Evolutionary conservation across 1,140 invertebrate genomes (phyloP).

Genomic region (Drosophila hydei): DNA sequence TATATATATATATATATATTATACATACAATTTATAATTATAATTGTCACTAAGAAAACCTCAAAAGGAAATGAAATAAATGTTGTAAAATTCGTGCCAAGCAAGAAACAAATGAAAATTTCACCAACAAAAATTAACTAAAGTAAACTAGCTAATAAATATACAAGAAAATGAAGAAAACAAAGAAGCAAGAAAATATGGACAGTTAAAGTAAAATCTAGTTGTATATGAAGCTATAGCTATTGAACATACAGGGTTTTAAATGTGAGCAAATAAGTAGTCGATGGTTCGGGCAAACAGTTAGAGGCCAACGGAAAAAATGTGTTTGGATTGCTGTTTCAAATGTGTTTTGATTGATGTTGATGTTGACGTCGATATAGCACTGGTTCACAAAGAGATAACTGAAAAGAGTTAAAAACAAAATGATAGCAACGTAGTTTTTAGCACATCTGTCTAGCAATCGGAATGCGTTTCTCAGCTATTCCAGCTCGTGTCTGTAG

Average conservation of each 20-base stretch:
- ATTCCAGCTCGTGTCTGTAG: constrained; percentile 37
- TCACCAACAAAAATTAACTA: constrained; percentile 38
- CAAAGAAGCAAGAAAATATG: constrained; percentile 6
- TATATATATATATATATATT: too few species aligned
- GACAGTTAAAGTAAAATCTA: constrained; percentile 43
- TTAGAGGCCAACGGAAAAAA: constrained; percentile 30
- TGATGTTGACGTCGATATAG: constrained; percentile 41
- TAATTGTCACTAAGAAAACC: constrained; percentile 30
- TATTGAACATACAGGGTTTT: constrained; percentile 82
- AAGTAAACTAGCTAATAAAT: constrained; percentile 33
- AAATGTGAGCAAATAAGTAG: constrained; percentile 78
- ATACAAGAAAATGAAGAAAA: background rate
- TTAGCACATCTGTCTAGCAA: constrained; percentile 38
- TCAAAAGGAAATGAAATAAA: constrained; percentile 58
- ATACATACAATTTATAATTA: background rate
- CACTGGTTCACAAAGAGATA: constrained; percentile 15
- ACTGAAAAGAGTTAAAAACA: constrained; percentile 26
- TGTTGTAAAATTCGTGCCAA: constrained; percentile 81
- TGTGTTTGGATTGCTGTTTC: constrained; percentile 45
- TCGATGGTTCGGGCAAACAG: constrained; percentile 32
- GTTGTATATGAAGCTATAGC: constrained; percentile 66
- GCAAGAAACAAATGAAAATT: constrained; percentile 52
- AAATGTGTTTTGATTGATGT: constrained; percentile 58
- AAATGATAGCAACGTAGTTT: constrained; percentile 22
- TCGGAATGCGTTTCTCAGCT: constrained; percentile 19